Evolutionary conservation across 2,797 vertebrate genomes (phyloP).

Genomic region (Cryptoblepharus egeriae): DNA sequence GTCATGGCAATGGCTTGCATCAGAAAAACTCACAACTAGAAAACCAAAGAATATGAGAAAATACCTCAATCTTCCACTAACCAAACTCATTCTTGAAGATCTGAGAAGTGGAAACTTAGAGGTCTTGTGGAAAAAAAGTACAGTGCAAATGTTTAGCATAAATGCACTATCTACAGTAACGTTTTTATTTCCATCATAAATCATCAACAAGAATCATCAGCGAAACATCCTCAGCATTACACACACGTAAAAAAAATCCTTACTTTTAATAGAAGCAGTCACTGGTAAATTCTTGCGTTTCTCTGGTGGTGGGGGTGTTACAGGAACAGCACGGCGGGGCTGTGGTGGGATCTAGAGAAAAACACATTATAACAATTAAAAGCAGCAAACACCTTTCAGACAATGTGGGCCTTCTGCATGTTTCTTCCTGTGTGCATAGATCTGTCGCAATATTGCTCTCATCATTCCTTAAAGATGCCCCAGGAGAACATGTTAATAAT

Average conservation of each 20-base stretch:
- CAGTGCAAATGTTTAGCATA: background rate
- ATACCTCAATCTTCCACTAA: background rate
- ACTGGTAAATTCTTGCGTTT: slow-evolving; percentile 81
- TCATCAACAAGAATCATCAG: too few relatives aligned
- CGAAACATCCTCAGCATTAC: fast-evolving
- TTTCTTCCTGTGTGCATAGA: background rate
- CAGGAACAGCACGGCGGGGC: slow-evolving; percentile 84
- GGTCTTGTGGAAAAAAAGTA: background rate
- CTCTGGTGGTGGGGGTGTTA: slow-evolving; percentile 91
- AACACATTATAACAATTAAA: slow-evolving; percentile 63
- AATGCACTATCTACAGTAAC: background rate
- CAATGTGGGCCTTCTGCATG: background rate
- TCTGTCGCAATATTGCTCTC: slow-evolving; percentile 56
- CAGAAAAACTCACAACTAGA: background rate
- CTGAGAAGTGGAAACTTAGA: background rate
- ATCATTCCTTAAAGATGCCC: slow-evolving; percentile 41
- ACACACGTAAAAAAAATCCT: slow-evolving; percentile 48
- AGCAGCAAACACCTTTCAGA: slow-evolving; percentile 26
- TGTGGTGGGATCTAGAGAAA: slow-evolving; percentile 87
- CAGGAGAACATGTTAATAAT: slow-evolving; percentile 50
- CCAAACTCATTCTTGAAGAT: background rate
- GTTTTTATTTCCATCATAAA: background rate
- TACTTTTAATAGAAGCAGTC: slow-evolving; percentile 72
- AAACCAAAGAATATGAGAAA: too few relatives aligned
- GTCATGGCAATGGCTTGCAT: background rate